phyloP scores from a whole-genome alignment of 1,140 invertebrate species.

The Ylistrum balloti region DNA sequence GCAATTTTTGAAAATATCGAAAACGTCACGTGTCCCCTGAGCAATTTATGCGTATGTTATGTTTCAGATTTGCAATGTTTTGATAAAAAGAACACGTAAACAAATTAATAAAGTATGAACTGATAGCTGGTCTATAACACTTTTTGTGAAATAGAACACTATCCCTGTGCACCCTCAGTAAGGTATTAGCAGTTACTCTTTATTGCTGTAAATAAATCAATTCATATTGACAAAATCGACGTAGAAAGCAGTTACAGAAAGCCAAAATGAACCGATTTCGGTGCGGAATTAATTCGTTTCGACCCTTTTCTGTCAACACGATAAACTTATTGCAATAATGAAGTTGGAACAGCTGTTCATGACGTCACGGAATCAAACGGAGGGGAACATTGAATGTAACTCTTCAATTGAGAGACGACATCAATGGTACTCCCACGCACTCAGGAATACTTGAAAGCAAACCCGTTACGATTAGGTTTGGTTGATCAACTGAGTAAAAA shows the following conservation, averaged over 20 bases:
- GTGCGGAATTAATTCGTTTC: slow-evolving; percentile 3
- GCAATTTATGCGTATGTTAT: too few relatives aligned
- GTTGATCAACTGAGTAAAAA: too few relatives aligned
- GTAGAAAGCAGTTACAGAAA: not conserved
- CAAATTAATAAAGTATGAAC: too few relatives aligned
- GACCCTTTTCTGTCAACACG: not conserved
- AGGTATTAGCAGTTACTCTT: not conserved
- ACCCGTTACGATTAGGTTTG: too few relatives aligned
- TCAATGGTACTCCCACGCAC: not conserved
- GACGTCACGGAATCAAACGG: not conserved
- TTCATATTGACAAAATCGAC: not conserved
- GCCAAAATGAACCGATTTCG: slow-evolving; percentile 1
- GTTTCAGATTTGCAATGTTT: too few relatives aligned
- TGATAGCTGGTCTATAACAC: too few relatives aligned
- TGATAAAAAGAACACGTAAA: too few relatives aligned
- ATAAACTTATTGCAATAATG: slow-evolving; percentile 29
- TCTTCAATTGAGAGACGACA: not conserved
- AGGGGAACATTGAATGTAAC: not conserved
- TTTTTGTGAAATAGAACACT: too few relatives aligned
- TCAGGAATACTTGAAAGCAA: not conserved
- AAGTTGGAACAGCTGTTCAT: not conserved
- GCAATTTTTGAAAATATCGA: too few relatives aligned
- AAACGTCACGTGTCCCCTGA: too few relatives aligned
- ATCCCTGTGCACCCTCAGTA: not conserved
- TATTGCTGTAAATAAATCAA: slow-evolving; percentile 13